Evolutionary conservation across 1,140 invertebrate species (phyloP), one percentile per base, ranked within the genome.

Genomic region (Caenorhabditis tropicalis): DNA sequence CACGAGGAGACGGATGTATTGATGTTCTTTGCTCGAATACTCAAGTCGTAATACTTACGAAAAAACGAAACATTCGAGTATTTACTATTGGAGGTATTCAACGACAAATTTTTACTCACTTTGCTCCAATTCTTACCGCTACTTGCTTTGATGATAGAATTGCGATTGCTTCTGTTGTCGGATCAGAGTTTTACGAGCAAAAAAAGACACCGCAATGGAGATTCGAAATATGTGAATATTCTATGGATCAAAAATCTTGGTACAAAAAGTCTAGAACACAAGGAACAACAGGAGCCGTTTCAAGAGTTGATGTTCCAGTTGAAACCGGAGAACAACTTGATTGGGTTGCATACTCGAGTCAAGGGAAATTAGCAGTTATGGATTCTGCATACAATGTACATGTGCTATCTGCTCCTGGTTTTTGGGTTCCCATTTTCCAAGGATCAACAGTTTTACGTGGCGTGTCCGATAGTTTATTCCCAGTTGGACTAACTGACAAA

Each of bases 71-170:
- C 21, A 82, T 82, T 58, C 27, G 81, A 82, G 51, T 82, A 15
- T 82, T 82, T 21, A 56, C 81, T 12, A 53, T 56, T 43, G 48
- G 49, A 21, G 81, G 81, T 31, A 58, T 56, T 39, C 81, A 82
- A 43, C 36, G 81, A 82, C 81, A 82, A 29, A 43, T 82, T 15
- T 43, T 82, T 33, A 56, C 81, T n/a, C 81, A 82, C 60, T 43
- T 27, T 0, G 31, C 81, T n/a, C 81, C 81, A 4, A 60, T 82
- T 53, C 48, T 82, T n/a, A 82, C 48, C 21, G 49, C 53, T 58
- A 16, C 81, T 21, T 53, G 36, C 15, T 58, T 53, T 27, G 49
- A 56, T 6, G 48, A 82, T 33, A 29, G 81, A 58, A 21, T 82
- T 6, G 81, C 81, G 2, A 43, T 82, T 24, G 81, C 53, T 6